A percentile compares a stretch with the other conserved stretches of the same genome.
These are phyloP conservation scores for Lycocorax pyrrhopterus DNA, from an alignment of 2,113 vertebrate species.

Conservation along the genomic window DNA sequence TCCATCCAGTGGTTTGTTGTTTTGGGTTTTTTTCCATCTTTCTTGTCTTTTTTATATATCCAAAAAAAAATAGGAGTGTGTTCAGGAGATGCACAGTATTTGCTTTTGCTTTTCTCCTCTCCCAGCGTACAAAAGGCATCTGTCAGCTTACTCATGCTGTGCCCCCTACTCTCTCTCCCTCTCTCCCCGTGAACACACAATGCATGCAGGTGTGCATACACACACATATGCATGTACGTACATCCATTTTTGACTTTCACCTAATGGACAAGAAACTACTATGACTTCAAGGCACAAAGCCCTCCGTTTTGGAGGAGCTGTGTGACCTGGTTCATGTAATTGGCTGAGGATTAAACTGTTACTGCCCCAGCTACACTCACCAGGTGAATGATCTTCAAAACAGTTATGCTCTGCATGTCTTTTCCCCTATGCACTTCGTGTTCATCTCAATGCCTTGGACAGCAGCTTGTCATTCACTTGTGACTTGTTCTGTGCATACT, in stretches of 20 bases:
- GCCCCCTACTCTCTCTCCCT: too few relatives aligned
- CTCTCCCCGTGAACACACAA: background rate
- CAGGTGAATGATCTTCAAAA: background rate
- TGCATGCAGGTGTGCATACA: background rate
- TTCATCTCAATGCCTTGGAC: background rate
- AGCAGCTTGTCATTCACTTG: background rate
- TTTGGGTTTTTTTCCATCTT: background rate
- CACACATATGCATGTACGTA: rapidly evolving
- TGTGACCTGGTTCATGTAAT: background rate
- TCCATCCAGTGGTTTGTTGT: background rate
- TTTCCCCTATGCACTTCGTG: background rate
- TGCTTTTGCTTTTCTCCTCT: background rate
- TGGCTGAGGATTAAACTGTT: background rate
- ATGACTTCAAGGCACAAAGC: background rate
- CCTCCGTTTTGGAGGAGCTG: background rate
- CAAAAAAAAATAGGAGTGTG: background rate
- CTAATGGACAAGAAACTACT: background rate
- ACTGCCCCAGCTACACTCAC: background rate
- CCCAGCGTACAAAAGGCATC: background rate
- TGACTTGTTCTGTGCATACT: background rate
- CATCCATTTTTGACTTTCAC: background rate
- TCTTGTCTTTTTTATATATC: background rate
- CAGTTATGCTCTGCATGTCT: background rate
- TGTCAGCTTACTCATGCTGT: background rate
- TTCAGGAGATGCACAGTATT: background rate